Base-by-base conservation (phyloP, 2,888 invertebrate species). In the Myathropa florea region DNA sequence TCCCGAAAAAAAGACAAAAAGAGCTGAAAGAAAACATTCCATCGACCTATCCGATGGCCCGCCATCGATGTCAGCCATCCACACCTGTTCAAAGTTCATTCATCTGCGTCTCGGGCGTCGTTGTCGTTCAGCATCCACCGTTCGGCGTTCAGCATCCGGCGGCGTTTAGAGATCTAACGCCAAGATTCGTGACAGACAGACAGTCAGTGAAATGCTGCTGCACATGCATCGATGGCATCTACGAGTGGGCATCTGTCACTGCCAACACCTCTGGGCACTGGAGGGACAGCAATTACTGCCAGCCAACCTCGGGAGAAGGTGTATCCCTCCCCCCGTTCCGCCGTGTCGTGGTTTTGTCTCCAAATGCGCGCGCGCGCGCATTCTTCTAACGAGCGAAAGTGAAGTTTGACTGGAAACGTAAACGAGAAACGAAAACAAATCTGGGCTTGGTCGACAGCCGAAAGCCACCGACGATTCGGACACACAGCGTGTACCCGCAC, bases 381-480 rank as follows among this genome's bases (percentile, higher is more conserved):
- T 61, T 83, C 78, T 83, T 83, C 78, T 68, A 78, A 78, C 78
- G 83, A 78, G 83, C 78, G 83, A 83, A 83, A 83, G 83, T 83
- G 67, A 83, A 78, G 71, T 78, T 72, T n/a, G 30, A 61, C 53
- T 33, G 24, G 53, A 55, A 59, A 23, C 30, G 53, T 57, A 55
- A 68, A 46, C 46, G 46, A 46, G 46, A 82, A 82, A 76, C 36
- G 18, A 65, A 70, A 70, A 76, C 70, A 70, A 82, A 82, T 65
- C 61, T 83, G 83, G 83, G 83, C 67, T 83, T 77, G 83, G 83
- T 70, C 76, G n/a, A 21, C 57, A 18, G 36, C 46, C 60, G 53
- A 30, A 36, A 60, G 65, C 39, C 63, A 55, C 55, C 21, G 23
- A 6, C 21, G 63, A 72, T 83, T 83, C 67, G 67, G 67, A 39